phyloP scores from a whole-genome alignment of 2,113 vertebrate species.

The Athene noctua region DNA sequence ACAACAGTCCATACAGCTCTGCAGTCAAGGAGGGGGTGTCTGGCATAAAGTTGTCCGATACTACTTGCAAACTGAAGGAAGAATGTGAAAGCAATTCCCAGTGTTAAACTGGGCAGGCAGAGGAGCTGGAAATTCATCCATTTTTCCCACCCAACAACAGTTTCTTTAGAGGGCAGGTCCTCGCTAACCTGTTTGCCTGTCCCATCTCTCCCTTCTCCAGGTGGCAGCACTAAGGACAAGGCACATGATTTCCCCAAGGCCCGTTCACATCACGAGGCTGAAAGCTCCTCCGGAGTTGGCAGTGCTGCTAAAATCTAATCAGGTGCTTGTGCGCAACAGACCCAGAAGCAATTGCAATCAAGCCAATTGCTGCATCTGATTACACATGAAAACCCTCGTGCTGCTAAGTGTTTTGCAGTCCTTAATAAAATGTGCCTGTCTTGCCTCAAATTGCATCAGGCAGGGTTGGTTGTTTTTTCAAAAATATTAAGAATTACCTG shows the following conservation, averaged over 20 bases:
- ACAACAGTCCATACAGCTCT: not conserved
- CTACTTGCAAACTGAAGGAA: not conserved
- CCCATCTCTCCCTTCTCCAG: not conserved
- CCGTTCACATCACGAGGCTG: fast-evolving
- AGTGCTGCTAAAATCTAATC: slow-evolving; percentile 33
- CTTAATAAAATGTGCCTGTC: slow-evolving; percentile 55
- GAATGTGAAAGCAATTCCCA: not conserved
- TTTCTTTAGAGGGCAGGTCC: not conserved
- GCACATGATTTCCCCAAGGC: slow-evolving; percentile 25
- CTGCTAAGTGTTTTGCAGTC: slow-evolving; percentile 3
- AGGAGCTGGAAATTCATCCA: not conserved
- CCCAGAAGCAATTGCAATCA: slow-evolving; percentile 64
- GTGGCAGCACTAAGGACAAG: not conserved
- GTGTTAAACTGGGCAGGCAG: not conserved
- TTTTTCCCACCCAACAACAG: not conserved
- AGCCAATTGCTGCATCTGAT: slow-evolving; percentile 65
- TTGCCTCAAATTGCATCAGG: slow-evolving; percentile 20
- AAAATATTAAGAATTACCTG: not conserved
- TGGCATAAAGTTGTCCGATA: not conserved
- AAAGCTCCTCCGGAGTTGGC: slow-evolving; percentile 31
- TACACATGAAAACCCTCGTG: slow-evolving; percentile 43
- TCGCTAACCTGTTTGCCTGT: not conserved
- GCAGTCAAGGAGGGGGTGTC: fast-evolving
- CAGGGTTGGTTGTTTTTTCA: not conserved
- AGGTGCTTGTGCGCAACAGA: slow-evolving; percentile 54